phyloP scores from a whole-genome alignment of 2,797 vertebrate genomes.

The Microctenopoma stevenorrisi region DNA sequence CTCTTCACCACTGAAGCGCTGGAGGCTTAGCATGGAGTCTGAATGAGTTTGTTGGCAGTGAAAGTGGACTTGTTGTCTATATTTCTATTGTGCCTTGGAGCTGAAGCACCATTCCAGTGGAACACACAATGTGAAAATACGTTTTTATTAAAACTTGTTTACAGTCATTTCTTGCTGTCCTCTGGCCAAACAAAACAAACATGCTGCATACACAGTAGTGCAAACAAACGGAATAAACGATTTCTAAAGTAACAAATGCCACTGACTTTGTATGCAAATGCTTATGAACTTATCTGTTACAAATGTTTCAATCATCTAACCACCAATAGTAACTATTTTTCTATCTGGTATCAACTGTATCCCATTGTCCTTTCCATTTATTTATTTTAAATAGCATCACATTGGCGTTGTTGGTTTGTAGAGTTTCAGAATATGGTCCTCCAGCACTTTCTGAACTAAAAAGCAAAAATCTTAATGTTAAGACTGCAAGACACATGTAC shows the following conservation, averaged over 20 bases:
- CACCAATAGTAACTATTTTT: neutral
- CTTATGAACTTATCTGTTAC: neutral
- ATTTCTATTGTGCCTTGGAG: constrained; percentile 44
- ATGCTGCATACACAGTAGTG: constrained; percentile 12
- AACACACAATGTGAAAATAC: constrained; percentile 58
- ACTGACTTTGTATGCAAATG: constrained; percentile 12
- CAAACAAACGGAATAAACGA: constrained; percentile 42
- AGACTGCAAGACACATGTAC: neutral
- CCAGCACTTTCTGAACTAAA: constrained; percentile 94
- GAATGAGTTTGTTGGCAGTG: constrained; percentile 12
- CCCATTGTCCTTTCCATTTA: neutral
- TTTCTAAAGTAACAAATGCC: constrained; percentile 27
- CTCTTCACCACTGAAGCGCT: constrained; percentile 4
- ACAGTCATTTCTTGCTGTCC: constrained; percentile 13
- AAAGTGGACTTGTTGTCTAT: constrained; percentile 2
- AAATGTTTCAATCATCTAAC: neutral
- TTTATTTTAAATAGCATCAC: constrained; percentile 30
- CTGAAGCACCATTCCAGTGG: constrained; percentile 33
- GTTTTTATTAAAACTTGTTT: constrained; percentile 57
- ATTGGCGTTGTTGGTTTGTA: constrained; percentile 78
- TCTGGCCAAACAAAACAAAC: constrained; percentile 40
- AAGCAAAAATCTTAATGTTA: constrained; percentile 37
- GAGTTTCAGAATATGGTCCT: constrained; percentile 92
- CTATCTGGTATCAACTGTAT: constrained; percentile 21
- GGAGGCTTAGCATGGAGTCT: constrained; percentile 2